Percentiles rank a stretch among this genome's conserved stretches.
Conservation (phyloP, 2,888 invertebrate species). For the Meghimatium bilineatum region DNA sequence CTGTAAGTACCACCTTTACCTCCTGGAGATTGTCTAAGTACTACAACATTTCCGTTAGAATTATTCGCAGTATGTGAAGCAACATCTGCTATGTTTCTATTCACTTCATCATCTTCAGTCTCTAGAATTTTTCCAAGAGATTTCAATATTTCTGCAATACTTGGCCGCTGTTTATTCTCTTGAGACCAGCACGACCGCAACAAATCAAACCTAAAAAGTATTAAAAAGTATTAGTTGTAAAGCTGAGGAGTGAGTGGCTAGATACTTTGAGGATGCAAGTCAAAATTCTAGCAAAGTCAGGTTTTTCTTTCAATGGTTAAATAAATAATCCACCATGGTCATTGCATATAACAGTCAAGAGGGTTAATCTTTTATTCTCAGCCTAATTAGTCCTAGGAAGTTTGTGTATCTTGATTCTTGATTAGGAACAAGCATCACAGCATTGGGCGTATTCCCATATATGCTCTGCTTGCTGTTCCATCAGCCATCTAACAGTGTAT, state of each 20-base stretch:
- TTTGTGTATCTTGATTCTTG: too few relatives aligned
- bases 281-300: too few relatives aligned
- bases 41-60: not conserved
- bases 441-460: too few relatives aligned
- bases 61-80: not conserved
- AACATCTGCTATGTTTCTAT: conserved; percentile 17
- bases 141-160: conserved; percentile 54
- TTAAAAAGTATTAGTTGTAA: not conserved
- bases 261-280: too few relatives aligned
- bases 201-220: conserved; percentile 60
- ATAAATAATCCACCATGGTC: too few relatives aligned
- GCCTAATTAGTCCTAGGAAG: too few relatives aligned
- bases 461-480: too few relatives aligned
- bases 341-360: too few relatives aligned
- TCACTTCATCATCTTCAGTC: conserved; percentile 33
- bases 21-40: not conserved
- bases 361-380: too few relatives aligned
- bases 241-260: not conserved
- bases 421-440: too few relatives aligned
- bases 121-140: conserved; percentile 30
- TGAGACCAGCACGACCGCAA: conserved; percentile 64
- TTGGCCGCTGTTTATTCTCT: conserved; percentile 58
- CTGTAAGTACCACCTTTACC: conserved; percentile 6
- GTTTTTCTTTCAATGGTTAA: too few relatives aligned
- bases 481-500: too few relatives aligned